Percentiles rank a stretch among this genome's conserved stretches.
These are phyloP conservation scores for Vanessa atalanta DNA, from an alignment of 1,140 invertebrate genomes.

Conservation along the genomic window DNA sequence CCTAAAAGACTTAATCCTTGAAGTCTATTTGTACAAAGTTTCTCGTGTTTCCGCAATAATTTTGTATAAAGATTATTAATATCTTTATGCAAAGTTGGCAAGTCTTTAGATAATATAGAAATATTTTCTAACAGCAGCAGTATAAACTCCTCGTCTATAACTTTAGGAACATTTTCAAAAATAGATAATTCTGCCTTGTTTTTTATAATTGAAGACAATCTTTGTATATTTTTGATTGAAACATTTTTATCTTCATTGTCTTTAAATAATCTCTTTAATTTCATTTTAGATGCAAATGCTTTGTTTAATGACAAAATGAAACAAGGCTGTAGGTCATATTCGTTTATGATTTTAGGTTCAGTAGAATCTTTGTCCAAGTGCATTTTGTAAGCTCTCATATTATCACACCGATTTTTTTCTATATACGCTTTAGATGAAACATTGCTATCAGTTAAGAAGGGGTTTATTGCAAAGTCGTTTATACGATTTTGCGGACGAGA, in stretches of 20 bases:
- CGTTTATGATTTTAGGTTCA: slow-evolving; percentile 30
- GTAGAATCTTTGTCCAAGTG: not conserved
- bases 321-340: slow-evolving; percentile 48
- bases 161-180: slow-evolving; percentile 42
- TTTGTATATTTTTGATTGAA: not conserved
- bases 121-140: slow-evolving; percentile 61
- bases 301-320: slow-evolving; percentile 57
- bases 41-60: slow-evolving; percentile 55
- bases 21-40: slow-evolving; percentile 40
- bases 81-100: slow-evolving; percentile 60
- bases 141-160: slow-evolving; percentile 65
- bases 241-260: not conserved
- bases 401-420: not conserved
- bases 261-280: not conserved
- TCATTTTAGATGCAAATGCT: slow-evolving; percentile 26
- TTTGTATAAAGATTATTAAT: slow-evolving; percentile 57
- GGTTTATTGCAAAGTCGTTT: slow-evolving; percentile 1
- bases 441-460: slow-evolving; percentile 38
- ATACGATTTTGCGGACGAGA: slow-evolving; percentile 10
- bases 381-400: slow-evolving; percentile 11
- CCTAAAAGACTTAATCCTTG: slow-evolving; percentile 55
- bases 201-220: not conserved
- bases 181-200: slow-evolving; percentile 28
- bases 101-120: slow-evolving; percentile 50
- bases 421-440: slow-evolving; percentile 48